Base-by-base conservation (phyloP, 37 sponge, comb jelly and placozoan species). In the Ephydatia muelleri region DNA sequence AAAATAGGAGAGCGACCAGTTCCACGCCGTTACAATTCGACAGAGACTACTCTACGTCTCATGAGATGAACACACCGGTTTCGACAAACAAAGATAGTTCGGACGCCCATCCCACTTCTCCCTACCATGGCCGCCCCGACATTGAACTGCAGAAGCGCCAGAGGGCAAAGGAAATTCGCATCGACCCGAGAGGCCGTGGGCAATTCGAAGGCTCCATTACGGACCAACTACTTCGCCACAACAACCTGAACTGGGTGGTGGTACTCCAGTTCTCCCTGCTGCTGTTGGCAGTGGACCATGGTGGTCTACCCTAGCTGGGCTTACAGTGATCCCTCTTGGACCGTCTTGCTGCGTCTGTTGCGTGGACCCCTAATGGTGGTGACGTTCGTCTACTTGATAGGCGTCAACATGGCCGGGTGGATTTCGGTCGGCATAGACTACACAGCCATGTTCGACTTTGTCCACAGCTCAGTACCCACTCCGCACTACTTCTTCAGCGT, bases 381-480 rank as follows among this genome's bases (percentile, higher is more conserved):
- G 2, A 43, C 87, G 0, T 89, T 78, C 72, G 29, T 92, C 82
- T 95, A 87, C 70, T 76, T 95, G 31, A 67, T 76, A 40, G 92
- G 87, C 2, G 31, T 87, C 77, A 95, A 95, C 81, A 81, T 95
- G 67, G 65, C 87, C 38, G 88, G 39, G 14, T 95, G 95, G 95
- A 65, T 78, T 13, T 27, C 26, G 2, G 30, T 11, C 6, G 66
- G 76, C 4, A 89, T 95, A 3, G 68, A 89, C 65, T 95, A 95
- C 38, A 28, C 85, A 57, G 9, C 49, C 0, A 87, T 95, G 22
- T 95, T 95, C 65, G 49, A 87, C 14, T 89, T 86, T 65, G 49
- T 49, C 22, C 43, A 73, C 2, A 68, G 36, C 14, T 81, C 49
- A 0, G 47, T 64, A 8, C 94, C 94, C 19, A 93, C 94, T 0